These are phyloP conservation scores for Liopterus haemorrhoidalis DNA, from an alignment of 2,888 invertebrate species.

Conservation along the genomic window DNA sequence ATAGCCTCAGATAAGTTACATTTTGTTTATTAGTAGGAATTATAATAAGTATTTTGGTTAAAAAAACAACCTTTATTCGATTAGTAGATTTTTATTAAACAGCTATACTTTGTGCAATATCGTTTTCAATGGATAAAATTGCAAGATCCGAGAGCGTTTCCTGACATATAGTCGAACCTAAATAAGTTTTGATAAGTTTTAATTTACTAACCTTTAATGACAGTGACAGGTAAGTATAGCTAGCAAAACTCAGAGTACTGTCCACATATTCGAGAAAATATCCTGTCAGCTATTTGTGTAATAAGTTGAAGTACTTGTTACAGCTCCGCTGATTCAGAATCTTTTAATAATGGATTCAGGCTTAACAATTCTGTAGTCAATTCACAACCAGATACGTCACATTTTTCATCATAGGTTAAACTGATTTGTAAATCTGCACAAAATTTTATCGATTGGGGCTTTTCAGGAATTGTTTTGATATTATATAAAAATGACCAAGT, in stretches of 20 bases:
- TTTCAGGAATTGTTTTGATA: constrained; percentile 25
- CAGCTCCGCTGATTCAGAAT: constrained; percentile 24
- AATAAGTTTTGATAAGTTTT: too few species aligned
- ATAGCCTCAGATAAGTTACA: too few species aligned
- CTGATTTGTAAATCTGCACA: constrained; percentile 25
- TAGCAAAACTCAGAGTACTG: constrained; percentile 19
- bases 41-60: too few species aligned
- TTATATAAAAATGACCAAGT: constrained; percentile 23
- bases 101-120: too few species aligned
- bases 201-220: too few species aligned
- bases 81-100: too few species aligned
- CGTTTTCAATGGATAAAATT: too few species aligned
- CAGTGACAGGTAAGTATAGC: too few species aligned
- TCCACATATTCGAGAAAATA: constrained; percentile 24
- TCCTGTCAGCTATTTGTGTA: constrained; percentile 25
- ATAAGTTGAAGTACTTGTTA: constrained; percentile 24
- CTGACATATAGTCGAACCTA: too few species aligned
- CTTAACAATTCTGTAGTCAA: constrained; percentile 25
- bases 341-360: constrained; percentile 26
- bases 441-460: constrained; percentile 30
- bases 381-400: constrained; percentile 22
- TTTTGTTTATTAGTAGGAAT: too few species aligned
- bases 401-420: constrained; percentile 26
- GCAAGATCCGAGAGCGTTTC: too few species aligned
- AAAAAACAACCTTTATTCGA: too few species aligned